Base-by-base conservation (phyloP, 2,797 vertebrate species). In the Myripristis murdjan region DNA sequence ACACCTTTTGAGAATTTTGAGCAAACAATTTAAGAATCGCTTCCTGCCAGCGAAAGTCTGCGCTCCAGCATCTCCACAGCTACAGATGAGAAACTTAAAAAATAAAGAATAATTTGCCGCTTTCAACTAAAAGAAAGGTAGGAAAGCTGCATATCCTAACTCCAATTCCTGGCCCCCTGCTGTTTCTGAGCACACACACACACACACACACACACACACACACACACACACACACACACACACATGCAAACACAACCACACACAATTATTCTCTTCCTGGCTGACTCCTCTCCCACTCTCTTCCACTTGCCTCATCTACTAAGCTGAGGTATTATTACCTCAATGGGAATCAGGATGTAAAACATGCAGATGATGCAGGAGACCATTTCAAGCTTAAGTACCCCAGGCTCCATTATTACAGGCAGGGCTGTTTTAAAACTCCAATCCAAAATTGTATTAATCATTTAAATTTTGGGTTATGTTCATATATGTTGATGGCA, bases 121-220 rank as follows among this genome's bases (percentile, higher is more conserved):
- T 53, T 52, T 26, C 12, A 53, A 37, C 11, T 9, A n/a, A 12
- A 14, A 1, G 4, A 62, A 20, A 44, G 0, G 24, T 37, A 57
- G 14, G 57, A 52, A 72, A 63, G 52, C 55, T 57, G 31, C 16
- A 47, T 15, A 69, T 69, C 59, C 41, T 55, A 41, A 55, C 48
- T 43, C 23, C 6, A 26, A 26, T 57, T 61, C 43, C 28, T 49
- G 44, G 35, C 24, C 11, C 6, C 11, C 6, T 39, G 48, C 58
- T 43, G 48, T 15, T 48, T 9, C 47, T 2, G n/a, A 20, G 44
- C 37, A 44, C 37, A 6, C 22, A 39, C 24, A 31, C 53, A 64
- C 14, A 7, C 55, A 57, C 55, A 57, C 55, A 23, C 37, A 39
- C 16, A 56, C 35, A 39, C 16, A 16, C 33, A 11, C 54, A 20